Base-by-base conservation (phyloP, 2,113 vertebrate species). In the Leucoraja erinaceus region DNA sequence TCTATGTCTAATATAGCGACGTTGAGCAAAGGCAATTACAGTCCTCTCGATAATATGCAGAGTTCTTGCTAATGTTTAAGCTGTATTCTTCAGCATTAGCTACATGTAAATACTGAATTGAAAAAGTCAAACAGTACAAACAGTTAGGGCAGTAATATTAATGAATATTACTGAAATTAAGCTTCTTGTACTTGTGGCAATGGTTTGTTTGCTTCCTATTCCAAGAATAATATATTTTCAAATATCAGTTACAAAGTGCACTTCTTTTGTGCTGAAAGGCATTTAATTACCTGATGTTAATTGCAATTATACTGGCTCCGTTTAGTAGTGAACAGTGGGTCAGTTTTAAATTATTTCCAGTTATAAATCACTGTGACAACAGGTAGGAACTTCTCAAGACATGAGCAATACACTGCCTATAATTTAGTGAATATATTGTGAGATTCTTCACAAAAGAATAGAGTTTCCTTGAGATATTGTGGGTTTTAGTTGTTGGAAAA, bases 91-190 rank as follows among this genome's bases (percentile, higher is more conserved):
- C 33, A 77, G n/a, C 75, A 77, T 11, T 31, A 78, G 31, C 31
- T 78, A 25, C 22, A 75, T 75, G 25, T 75, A n/a, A 25, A 75
- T 28, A 75, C 74, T 10, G 72, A 75, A 5, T 81, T 54, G n/a
- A 81, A 81, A 75, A 84, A 84, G 28, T n/a, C 8, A 84, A 84
- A 84, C 4, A 12, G 81, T 59, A 84, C 81, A 84, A 83, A 59
- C 20, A 11, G 59, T 59, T 59, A 54, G 8, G 20, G 8, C 8
- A 59, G 79, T 56, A 83, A 84, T 31, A 28, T n/a, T 75, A 75
- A 7, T 75, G 25, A 75, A 75, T n/a, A 28, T 28, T 47, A 47
- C 38, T 47, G 38, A 75, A 9, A 75, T 75, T 22, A 75, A 75
- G 2, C 4, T 25, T 75, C 7, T n/a, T n/a, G 54, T 54, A 68